Evolutionary conservation across 2,113 vertebrate species (phyloP), one percentile per base, ranked within the genome.

Genomic region (Verasper variegatus): DNA sequence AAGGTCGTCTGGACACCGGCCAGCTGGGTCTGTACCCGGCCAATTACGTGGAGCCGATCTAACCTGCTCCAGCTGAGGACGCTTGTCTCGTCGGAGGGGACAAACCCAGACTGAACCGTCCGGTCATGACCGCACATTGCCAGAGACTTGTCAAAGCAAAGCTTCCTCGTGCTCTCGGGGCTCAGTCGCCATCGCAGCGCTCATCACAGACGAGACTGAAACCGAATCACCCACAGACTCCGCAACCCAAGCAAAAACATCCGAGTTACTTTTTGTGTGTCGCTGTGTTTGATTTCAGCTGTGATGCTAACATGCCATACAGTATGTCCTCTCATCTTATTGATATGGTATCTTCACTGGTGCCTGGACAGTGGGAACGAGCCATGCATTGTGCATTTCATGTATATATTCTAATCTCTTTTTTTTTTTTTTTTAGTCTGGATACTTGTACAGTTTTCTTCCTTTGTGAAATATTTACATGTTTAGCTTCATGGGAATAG

Each of bases 31-130:
- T 99, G 74, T 99, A 97, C 86, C 98, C 98, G 0, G 97, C 97
- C 91, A 99, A 99, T 93, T 99, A 99, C 0, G 97, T 98, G 81
- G 96, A 98, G 93, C 89, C 93, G 59, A 94, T 99, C 89, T 99
- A 96, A 83, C 83, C 83, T 67, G 72, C 74, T 86, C 42, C 54
- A 54, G 40, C 45, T 3, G 24, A 74, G 77, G 66, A 81, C 51
- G 9, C 74, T 59, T 49, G 62, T 64, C 52, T 83, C 56, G 0
- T 76, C 62, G 21, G 75, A 68, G 71, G 73, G 45, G 68, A 58
- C 65, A 49, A 73, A 71, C 71, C 71, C 72, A 86, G 83, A 92
- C 88, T 90, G 79, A 79, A 88, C 84, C 66, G 52, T 84, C 86
- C 91, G 15, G 72, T 89, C 75, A 47, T 62, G 62, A 83, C 76